Percentiles rank a stretch among this genome's conserved stretches.
Conservation (phyloP, 1,140 invertebrate species). For the Lepidostoma basale region DNA sequence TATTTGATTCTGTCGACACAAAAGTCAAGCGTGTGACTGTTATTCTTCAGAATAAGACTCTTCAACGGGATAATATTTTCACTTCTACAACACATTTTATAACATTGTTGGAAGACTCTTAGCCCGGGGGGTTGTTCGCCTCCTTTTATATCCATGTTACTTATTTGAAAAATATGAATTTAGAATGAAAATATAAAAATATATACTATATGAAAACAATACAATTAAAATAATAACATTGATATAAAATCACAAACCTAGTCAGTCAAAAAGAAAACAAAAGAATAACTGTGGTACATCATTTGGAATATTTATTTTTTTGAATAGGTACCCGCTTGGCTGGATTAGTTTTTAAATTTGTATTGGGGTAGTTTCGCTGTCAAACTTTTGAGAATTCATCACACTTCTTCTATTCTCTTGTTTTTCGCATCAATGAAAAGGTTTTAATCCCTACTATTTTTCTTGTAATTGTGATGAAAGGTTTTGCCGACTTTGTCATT, state of each 20-base stretch:
- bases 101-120: constrained; percentile 57
- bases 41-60: constrained; percentile 52
- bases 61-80: constrained; percentile 57
- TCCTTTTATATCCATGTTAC: constrained; percentile 14
- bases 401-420: no score
- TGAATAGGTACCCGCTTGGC: no score
- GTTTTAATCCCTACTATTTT: no score
- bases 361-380: no score
- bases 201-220: background rate
- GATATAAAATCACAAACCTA: background rate
- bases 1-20: constrained; percentile 71
- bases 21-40: constrained; percentile 64
- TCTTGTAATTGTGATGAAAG: no score
- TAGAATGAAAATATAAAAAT: background rate
- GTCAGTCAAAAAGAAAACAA: background rate
- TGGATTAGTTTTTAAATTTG: no score
- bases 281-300: no score
- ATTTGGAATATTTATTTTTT: no score
- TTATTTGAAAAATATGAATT: constrained; percentile 23
- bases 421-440: no score
- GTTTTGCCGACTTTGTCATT: no score
- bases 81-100: constrained; percentile 58
- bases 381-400: no score
- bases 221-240: background rate
- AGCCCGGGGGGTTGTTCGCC: background rate